A percentile compares a stretch with the other conserved stretches of the same genome.
Evolutionary conservation across 2,797 vertebrate species (phyloP).

Genomic region (Nasua narica): DNA sequence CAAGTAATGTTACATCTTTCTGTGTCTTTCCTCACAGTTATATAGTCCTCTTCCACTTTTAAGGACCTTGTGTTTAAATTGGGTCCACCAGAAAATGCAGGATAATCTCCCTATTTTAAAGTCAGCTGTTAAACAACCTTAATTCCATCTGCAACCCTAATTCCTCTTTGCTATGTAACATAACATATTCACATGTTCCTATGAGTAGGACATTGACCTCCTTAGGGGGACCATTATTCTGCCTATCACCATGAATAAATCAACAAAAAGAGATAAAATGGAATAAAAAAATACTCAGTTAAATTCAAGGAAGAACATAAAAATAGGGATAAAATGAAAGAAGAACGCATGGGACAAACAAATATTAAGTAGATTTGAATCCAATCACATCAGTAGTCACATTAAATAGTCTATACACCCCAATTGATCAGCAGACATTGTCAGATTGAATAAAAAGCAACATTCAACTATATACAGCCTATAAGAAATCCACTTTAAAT

Average conservation of each 20-base stretch:
- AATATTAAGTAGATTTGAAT: background rate
- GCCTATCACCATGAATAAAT: background rate
- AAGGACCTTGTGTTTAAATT: background rate
- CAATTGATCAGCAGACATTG: background rate
- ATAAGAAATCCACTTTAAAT: background rate
- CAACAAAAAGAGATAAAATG: background rate
- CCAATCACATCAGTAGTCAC: background rate
- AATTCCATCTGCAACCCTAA: background rate
- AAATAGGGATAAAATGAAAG: background rate
- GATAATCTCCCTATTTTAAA: background rate
- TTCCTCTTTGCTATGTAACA: background rate
- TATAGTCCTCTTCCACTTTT: background rate
- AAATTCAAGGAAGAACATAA: background rate
- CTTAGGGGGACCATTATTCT: background rate
- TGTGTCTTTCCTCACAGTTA: background rate
- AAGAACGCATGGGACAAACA: background rate
- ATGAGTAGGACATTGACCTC: background rate
- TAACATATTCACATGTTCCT: background rate
- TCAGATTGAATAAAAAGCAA: constrained; percentile 2
- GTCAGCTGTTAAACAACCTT: background rate
- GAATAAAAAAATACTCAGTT: background rate
- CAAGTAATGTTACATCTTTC: background rate
- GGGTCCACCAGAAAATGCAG: background rate
- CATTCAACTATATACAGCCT: background rate
- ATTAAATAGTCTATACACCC: background rate